Conservation (phyloP, 2,888 invertebrate species). For the Trichopria drosophilae region DNA sequence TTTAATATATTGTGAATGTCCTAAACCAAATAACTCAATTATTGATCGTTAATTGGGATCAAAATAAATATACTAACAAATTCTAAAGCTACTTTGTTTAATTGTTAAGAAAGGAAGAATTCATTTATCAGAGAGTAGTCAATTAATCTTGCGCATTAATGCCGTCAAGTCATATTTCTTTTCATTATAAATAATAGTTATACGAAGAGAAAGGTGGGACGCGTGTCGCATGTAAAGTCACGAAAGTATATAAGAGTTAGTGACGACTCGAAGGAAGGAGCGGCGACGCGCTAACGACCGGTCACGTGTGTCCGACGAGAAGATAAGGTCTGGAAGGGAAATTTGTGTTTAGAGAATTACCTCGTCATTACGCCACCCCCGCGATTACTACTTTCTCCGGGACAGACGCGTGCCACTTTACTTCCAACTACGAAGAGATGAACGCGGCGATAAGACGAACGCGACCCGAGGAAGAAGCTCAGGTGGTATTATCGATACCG, state of each 20-base stretch:
- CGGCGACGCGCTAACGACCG: slow-evolving; percentile 41
- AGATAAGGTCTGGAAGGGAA: slow-evolving; percentile 48
- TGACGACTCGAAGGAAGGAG: slow-evolving; percentile 34
- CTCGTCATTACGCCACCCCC: slow-evolving; percentile 46
- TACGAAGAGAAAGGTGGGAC: neutral
- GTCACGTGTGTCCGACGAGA: slow-evolving; percentile 46
- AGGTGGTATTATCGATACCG: neutral
- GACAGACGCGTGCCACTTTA: slow-evolving; percentile 13
- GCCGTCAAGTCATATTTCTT: slow-evolving; percentile 26
- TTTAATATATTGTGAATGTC: too few relatives aligned
- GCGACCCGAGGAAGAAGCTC: slow-evolving; percentile 12
- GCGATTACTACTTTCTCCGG: slow-evolving; percentile 11
- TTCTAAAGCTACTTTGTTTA: too few relatives aligned
- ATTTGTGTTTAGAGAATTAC: slow-evolving; percentile 55
- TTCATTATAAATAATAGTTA: slow-evolving; percentile 1
- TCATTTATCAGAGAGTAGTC: too few relatives aligned
- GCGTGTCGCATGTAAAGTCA: slow-evolving; percentile 18
- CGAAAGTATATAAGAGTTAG: slow-evolving; percentile 35
- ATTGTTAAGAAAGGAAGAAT: too few relatives aligned
- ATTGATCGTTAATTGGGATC: too few relatives aligned
- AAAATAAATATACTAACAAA: too few relatives aligned
- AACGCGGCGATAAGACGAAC: slow-evolving; percentile 30
- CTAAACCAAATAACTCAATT: too few relatives aligned
- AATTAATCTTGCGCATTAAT: slow-evolving; percentile 10
- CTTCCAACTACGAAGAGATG: slow-evolving; percentile 35